These are phyloP conservation scores for Gouania willdenowi DNA, from an alignment of 2,797 vertebrate species.

Conservation along the genomic window DNA sequence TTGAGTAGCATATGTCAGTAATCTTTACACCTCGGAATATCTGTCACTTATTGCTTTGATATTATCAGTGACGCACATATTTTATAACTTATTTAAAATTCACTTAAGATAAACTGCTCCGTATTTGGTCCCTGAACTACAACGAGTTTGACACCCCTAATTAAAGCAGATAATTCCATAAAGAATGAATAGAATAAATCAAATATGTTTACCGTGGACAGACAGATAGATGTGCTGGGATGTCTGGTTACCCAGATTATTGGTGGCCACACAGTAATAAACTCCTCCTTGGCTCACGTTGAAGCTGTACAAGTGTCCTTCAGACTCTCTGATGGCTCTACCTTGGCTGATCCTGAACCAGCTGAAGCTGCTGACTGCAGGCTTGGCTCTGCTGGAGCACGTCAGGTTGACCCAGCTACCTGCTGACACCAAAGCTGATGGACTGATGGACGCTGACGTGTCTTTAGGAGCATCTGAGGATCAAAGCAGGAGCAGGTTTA, in stretches of 20 bases:
- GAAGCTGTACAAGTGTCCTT: constrained; percentile 21
- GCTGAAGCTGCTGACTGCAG: constrained; percentile 41
- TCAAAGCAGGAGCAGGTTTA: neutral
- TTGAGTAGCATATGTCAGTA: no score
- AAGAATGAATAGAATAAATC: no score
- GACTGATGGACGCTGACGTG: constrained; percentile 25
- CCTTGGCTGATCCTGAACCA: constrained; percentile 36
- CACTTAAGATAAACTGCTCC: no score
- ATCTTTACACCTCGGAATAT: no score
- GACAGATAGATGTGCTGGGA: constrained; percentile 12
- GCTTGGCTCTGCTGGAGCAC: constrained; percentile 56
- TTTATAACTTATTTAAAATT: no score
- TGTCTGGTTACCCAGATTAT: constrained; percentile 10
- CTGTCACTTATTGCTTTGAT: no score
- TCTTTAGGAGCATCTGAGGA: constrained; percentile 50
- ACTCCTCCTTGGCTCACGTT: constrained; percentile 10
- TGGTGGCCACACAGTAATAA: constrained; percentile 50
- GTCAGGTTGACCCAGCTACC: constrained; percentile 48
- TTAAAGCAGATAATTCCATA: no score
- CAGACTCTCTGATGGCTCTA: neutral
- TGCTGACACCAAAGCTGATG: constrained; percentile 22
- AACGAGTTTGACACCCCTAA: no score
- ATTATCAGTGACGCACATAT: no score
- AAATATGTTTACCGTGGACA: constrained; percentile 14
- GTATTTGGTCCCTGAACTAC: no score